These are phyloP conservation scores for Malthinus seriepunctatus DNA, from an alignment of 2,888 invertebrate species.

Conservation along the genomic window DNA sequence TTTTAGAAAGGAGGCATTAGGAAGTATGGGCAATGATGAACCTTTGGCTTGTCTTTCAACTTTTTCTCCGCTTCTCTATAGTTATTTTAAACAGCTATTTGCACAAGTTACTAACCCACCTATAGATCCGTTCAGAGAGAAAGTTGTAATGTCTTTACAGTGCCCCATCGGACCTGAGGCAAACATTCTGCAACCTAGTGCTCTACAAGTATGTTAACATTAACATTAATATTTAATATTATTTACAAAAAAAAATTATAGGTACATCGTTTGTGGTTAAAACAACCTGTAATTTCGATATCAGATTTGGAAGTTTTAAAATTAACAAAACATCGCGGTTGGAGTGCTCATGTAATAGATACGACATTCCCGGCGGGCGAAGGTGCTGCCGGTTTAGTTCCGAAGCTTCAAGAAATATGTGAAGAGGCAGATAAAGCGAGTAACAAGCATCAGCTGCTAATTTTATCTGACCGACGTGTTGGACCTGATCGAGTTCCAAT, in stretches of 20 bases:
- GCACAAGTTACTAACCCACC: constrained; percentile 99
- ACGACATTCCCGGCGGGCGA: constrained; percentile 81
- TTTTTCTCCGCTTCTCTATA: constrained; percentile 93
- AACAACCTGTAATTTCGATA: constrained; percentile 92
- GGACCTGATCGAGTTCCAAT: constrained; percentile 70
- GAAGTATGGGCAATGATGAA: constrained; percentile 99
- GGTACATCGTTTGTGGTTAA: constrained; percentile 86
- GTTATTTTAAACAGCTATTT: constrained; percentile 98
- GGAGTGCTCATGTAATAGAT: constrained; percentile 82
- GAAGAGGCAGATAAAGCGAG: constrained; percentile 77
- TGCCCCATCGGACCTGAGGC: constrained; percentile 97
- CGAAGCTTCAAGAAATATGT: constrained; percentile 80
- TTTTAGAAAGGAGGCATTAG: constrained; percentile 93
- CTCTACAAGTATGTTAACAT: constrained; percentile 63
- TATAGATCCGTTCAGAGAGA: constrained; percentile 98
- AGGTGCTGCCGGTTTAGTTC: constrained; percentile 75
- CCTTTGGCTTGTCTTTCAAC: constrained; percentile 95
- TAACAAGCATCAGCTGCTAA: constrained; percentile 72
- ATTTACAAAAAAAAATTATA: constrained; percentile 6
- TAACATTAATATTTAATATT: background rate
- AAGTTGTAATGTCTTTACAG: constrained; percentile 96
- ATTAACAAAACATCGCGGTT: constrained; percentile 79
- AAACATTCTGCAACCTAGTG: constrained; percentile 89
- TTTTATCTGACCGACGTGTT: constrained; percentile 79
- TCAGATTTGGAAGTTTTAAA: constrained; percentile 88